Conservation (phyloP, 2,113 vertebrate species). For the Passer domesticus region DNA sequence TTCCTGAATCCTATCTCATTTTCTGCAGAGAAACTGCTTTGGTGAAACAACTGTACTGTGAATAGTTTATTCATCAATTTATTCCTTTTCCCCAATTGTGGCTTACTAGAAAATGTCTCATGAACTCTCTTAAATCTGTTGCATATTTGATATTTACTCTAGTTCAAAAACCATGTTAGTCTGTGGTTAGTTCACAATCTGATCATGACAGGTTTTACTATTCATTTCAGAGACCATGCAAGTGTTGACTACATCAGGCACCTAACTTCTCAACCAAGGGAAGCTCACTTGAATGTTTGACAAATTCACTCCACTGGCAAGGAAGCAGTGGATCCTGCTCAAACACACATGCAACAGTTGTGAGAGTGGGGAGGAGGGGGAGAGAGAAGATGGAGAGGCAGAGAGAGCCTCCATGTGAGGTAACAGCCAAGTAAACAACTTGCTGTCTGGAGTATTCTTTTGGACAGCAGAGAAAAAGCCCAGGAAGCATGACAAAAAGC, state of each 20-base stretch:
- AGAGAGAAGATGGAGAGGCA: fast-evolving
- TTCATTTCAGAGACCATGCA: neutral
- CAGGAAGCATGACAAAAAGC: neutral
- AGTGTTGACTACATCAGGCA: neutral
- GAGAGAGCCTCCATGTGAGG: neutral
- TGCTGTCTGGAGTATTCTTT: neutral
- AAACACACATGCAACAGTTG: neutral
- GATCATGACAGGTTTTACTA: neutral
- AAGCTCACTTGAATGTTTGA: neutral
- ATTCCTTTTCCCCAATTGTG: neutral
- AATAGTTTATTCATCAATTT: neutral
- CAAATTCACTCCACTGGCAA: neutral
- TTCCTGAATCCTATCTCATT: neutral
- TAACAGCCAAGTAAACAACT: neutral
- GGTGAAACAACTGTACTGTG: neutral
- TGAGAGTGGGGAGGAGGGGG: neutral
- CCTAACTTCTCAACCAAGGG: neutral
- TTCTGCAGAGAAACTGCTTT: neutral
- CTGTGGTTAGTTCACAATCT: neutral
- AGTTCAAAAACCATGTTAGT: neutral
- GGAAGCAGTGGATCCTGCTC: neutral
- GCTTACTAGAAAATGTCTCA: neutral
- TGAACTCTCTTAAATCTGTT: neutral
- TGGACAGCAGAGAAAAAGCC: neutral
- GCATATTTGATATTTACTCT: neutral